These are phyloP conservation scores for Cochlearius cochlearius DNA, from an alignment of 2,113 vertebrate genomes.

Conservation along the genomic window DNA sequence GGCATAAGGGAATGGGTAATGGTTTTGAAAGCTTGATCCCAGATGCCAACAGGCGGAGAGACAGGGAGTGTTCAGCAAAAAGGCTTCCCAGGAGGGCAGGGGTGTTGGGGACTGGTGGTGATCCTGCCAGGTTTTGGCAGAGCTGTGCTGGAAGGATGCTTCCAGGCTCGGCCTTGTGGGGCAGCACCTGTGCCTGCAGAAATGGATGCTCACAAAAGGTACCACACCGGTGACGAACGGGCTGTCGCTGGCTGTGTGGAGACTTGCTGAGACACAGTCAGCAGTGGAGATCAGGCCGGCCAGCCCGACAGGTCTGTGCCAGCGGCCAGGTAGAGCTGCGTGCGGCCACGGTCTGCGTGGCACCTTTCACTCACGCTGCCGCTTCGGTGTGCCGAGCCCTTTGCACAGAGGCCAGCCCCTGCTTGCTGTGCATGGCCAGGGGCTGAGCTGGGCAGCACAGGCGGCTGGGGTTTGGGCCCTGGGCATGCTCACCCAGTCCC, in stretches of 20 bases:
- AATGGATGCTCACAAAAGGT: background rate
- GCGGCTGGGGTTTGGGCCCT: rapidly evolving
- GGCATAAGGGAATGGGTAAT: background rate
- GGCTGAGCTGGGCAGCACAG: background rate
- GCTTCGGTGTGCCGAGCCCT: rapidly evolving
- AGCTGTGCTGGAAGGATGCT: background rate
- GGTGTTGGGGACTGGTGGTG: background rate
- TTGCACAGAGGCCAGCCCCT: too few species aligned
- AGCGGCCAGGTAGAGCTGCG: rapidly evolving
- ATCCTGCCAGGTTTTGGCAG: rapidly evolving
- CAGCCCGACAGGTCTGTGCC: background rate
- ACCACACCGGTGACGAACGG: rapidly evolving
- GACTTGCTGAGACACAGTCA: background rate
- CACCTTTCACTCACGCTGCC: rapidly evolving
- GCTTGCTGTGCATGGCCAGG: rapidly evolving
- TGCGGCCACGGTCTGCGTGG: rapidly evolving
- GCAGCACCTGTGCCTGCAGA: background rate
- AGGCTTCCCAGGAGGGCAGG: background rate
- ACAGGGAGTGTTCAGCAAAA: background rate
- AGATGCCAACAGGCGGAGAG: background rate
- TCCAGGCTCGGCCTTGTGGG: background rate
- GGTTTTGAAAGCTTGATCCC: background rate
- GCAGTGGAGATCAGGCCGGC: background rate
- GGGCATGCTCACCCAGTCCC: rapidly evolving
- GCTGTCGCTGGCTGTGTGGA: rapidly evolving